Evolutionary conservation across 2,888 invertebrate species (phyloP).

Genomic region (Heliconius cydno): DNA sequence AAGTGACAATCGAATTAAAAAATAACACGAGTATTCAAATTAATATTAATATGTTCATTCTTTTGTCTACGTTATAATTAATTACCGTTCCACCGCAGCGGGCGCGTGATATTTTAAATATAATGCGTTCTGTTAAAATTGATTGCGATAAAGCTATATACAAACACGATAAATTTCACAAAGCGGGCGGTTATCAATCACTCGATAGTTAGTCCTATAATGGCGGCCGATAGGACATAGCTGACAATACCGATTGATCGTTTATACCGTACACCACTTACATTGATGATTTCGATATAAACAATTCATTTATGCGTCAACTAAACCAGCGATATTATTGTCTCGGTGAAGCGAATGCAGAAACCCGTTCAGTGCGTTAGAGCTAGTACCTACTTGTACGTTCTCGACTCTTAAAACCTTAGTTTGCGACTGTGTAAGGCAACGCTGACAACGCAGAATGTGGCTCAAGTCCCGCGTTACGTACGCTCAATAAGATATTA

Average conservation of each 20-base stretch:
- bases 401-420: slow-evolving; percentile 30
- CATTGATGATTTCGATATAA: slow-evolving; percentile 37
- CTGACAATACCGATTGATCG: slow-evolving; percentile 41
- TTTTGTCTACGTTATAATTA: slow-evolving; percentile 27
- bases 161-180: slow-evolving; percentile 46
- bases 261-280: slow-evolving; percentile 26
- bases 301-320: slow-evolving; percentile 19
- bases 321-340: slow-evolving; percentile 15
- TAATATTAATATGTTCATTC: slow-evolving; percentile 12
- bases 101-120: slow-evolving; percentile 30
- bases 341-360: slow-evolving; percentile 4
- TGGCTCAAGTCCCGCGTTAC: slow-evolving; percentile 33
- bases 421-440: slow-evolving; percentile 35
- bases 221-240: slow-evolving; percentile 37
- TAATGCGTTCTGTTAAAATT: slow-evolving; percentile 31
- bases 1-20: neutral
- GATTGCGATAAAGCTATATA: slow-evolving; percentile 43
- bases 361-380: slow-evolving; percentile 31
- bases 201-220: slow-evolving; percentile 34
- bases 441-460: slow-evolving; percentile 32
- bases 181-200: slow-evolving; percentile 47
- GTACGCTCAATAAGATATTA: slow-evolving; percentile 34
- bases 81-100: slow-evolving; percentile 29
- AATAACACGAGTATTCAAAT: neutral
- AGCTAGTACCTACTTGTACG: slow-evolving; percentile 14